Evolutionary conservation across 2,888 invertebrate genomes (phyloP), one percentile per base, ranked within the genome.

Genomic region (Pristionchus japonicus): DNA sequence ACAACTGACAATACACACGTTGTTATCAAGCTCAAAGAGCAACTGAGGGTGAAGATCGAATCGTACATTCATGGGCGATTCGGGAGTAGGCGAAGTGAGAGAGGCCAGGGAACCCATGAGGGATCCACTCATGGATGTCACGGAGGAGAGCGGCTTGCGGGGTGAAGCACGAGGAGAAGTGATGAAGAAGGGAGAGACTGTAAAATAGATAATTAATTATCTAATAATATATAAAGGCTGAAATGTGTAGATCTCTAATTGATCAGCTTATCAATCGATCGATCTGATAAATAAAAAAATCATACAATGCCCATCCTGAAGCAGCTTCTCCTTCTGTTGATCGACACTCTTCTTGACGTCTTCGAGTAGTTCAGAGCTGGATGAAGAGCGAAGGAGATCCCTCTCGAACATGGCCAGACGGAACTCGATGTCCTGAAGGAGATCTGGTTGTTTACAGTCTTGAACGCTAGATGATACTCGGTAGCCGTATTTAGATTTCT

Each of bases 91-190:
- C 27, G 86, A 86, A 13, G 64, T 67, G 47, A 86, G 86, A 3
- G 86, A 86, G 31, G 67, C 61, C 17, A 67, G 43, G 1, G 86
- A 86, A 15, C 43, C 47, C 17, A 34, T 17, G 31, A 86, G 86
- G 40, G 64, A 67, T n/a, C 47, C 86, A 20, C 31, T 67, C 31
- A 43, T 31, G 4, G 67, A 67, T 6, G 74, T 40, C 20, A 74
- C 74, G 23, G 37, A 40, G 37, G 74, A 40, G 1, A 74, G 74
- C 4, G 64, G 86, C 43, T 70, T 64, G 61, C 86, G 86, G 27
- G 86, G 86, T 67, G 86, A 86, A 2, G 64, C 31, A 34, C 86
- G 86, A 47, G 86, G 86, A n/a, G 86, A 86, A 9, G 86, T 67
- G 64, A 67, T 43, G 37, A 67, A 52, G 67, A 52, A 70, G 31